Percentiles rank a stretch among this genome's conserved stretches.
phyloP scores from a whole-genome alignment of 2,113 vertebrate species.

The Asarcornis scutulata region DNA sequence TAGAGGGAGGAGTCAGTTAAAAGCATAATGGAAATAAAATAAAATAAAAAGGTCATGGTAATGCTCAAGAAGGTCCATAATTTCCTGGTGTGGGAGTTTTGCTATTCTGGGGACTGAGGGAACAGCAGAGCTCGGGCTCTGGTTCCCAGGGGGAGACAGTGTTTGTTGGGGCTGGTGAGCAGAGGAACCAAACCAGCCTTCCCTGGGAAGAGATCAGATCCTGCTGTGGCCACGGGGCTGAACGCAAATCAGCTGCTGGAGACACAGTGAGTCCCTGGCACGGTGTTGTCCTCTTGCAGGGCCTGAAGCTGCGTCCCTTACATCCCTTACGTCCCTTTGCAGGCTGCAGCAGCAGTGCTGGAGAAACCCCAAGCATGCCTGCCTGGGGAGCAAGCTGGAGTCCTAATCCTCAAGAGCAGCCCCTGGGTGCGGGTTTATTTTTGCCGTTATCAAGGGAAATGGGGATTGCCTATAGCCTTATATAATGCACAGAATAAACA shows the following conservation, averaged over 20 bases:
- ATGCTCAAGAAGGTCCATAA: conserved; percentile 24
- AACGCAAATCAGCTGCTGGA: background rate
- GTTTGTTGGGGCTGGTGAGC: background rate
- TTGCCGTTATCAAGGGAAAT: background rate
- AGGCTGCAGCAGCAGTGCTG: fast-evolving
- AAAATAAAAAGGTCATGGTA: conserved; percentile 29
- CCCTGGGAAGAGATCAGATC: background rate
- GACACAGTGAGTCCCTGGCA: background rate
- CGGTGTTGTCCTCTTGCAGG: background rate
- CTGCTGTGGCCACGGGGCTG: background rate
- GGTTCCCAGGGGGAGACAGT: background rate
- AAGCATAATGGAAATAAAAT: conserved; percentile 51
- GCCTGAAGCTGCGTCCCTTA: fast-evolving
- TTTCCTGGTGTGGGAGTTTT: conserved; percentile 53
- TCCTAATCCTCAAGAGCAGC: background rate
- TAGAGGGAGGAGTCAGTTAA: conserved; percentile 48
- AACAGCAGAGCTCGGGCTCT: background rate
- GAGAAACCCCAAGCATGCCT: fast-evolving
- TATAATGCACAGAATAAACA: background rate
- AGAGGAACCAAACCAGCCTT: background rate
- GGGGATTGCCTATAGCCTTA: background rate
- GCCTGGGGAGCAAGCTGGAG: background rate
- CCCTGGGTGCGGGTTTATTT: background rate
- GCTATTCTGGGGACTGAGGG: background rate
- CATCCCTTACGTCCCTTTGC: background rate